Evolutionary conservation across 2,797 vertebrate genomes (phyloP).

Genomic region (Sebastes steindachneri): DNA sequence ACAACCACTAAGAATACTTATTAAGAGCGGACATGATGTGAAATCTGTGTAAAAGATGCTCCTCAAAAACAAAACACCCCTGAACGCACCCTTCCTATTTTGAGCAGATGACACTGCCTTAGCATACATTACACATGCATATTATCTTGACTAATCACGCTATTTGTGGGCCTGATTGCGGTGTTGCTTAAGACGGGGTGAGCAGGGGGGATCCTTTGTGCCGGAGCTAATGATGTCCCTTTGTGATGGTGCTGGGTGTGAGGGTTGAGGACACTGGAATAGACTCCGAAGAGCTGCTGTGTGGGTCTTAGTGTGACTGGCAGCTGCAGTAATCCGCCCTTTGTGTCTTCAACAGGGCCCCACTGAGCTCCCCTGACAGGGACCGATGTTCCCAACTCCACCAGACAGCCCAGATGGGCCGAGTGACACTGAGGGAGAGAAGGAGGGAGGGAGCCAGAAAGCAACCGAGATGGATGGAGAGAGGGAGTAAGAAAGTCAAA

Average conservation of each 20-base stretch:
- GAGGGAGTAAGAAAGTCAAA: constrained; percentile 45
- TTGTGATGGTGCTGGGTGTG: constrained; percentile 78
- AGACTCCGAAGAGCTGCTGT: constrained; percentile 80
- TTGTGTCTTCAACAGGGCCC: constrained; percentile 85
- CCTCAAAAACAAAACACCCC: constrained; percentile 54
- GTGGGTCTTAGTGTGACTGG: constrained; percentile 90
- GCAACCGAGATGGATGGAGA: constrained; percentile 23
- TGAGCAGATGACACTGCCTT: constrained; percentile 72
- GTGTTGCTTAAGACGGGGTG: constrained; percentile 73
- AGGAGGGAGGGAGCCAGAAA: constrained; percentile 22
- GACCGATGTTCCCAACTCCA: constrained; percentile 77
- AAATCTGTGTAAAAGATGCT: constrained; percentile 26
- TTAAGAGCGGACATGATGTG: neutral
- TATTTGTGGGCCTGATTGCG: constrained; percentile 78
- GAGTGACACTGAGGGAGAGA: constrained; percentile 62
- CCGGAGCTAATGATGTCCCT: constrained; percentile 84
- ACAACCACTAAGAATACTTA: neutral
- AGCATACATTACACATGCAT: constrained; percentile 76
- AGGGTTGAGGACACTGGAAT: constrained; percentile 84
- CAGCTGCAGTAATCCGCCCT: constrained; percentile 89
- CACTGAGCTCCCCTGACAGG: constrained; percentile 82
- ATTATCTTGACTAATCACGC: constrained; percentile 78
- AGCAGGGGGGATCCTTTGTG: constrained; percentile 78
- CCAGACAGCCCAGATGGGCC: constrained; percentile 85
- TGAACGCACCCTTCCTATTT: constrained; percentile 30